Evolutionary conservation across 53 echinoderm and acorn worm species (phyloP).

Genomic region (Stichopus horrens): DNA sequence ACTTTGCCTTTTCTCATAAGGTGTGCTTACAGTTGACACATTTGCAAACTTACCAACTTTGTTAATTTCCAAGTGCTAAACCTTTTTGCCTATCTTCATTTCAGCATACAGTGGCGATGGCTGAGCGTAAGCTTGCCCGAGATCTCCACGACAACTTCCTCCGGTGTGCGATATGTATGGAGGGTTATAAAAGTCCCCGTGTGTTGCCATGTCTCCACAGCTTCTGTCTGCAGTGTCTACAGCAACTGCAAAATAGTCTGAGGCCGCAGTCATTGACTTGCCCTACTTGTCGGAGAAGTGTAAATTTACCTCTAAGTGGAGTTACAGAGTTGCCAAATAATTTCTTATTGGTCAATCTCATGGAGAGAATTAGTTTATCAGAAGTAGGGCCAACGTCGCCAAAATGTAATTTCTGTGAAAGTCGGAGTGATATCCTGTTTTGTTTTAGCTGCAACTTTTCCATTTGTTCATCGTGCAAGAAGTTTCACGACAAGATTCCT

Average conservation of each 20-base stretch:
- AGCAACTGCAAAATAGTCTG: neutral
- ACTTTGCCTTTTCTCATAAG: too few species aligned
- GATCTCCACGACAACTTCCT: slow-evolving; percentile 3
- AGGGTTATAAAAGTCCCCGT: neutral
- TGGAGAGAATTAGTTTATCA: neutral
- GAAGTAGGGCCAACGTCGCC: too few species aligned
- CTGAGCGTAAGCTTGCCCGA: neutral
- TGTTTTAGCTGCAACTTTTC: neutral
- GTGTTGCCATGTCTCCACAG: slow-evolving; percentile 29
- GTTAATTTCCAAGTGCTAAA: too few species aligned
- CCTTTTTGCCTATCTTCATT: neutral
- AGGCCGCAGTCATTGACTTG: neutral
- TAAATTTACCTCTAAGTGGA: neutral
- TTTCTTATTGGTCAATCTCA: neutral
- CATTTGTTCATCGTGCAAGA: neutral
- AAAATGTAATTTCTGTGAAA: neutral
- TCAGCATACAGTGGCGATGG: neutral
- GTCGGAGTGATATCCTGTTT: neutral
- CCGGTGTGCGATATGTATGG: neutral
- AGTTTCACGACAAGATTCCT: neutral
- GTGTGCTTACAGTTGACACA: too few species aligned
- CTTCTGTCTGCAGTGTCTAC: neutral
- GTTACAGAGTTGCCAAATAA: neutral
- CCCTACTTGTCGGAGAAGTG: neutral
- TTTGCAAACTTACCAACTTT: too few species aligned